phyloP scores from a whole-genome alignment of 2,797 vertebrate genomes.

The Halcyon leucocephala region DNA sequence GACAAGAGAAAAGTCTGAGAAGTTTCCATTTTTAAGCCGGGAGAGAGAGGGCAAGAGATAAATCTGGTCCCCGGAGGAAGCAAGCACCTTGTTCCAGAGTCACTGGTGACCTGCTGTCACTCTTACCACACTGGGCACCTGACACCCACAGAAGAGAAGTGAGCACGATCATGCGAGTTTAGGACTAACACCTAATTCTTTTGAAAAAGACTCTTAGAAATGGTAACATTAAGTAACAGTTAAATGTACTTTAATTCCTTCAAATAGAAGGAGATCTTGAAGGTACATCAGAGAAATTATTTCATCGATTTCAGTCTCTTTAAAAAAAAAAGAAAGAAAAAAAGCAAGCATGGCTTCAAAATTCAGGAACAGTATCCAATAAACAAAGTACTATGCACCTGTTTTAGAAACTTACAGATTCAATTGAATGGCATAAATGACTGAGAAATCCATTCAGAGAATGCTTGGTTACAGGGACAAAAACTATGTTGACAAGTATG shows the following conservation, averaged over 20 bases:
- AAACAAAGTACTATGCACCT: conserved; percentile 38
- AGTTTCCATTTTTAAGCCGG: background rate
- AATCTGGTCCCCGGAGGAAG: background rate
- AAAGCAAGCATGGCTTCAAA: conserved; percentile 35
- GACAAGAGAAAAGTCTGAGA: background rate
- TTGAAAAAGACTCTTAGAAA: conserved; percentile 65
- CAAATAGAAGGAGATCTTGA: conserved; percentile 57
- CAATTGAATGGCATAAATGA: conserved; percentile 13
- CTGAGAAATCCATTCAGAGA: conserved; percentile 25
- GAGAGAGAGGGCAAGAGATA: background rate
- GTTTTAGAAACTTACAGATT: conserved; percentile 43
- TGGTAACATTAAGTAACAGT: conserved; percentile 21
- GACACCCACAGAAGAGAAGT: background rate
- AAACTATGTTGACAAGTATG: conserved; percentile 31
- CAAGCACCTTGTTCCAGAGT: background rate
- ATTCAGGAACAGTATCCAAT: conserved; percentile 52
- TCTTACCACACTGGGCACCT: background rate
- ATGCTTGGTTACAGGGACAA: conserved; percentile 55
- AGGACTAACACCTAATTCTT: background rate
- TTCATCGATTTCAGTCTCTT: conserved; percentile 41
- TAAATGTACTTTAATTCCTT: conserved; percentile 70
- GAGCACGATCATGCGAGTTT: background rate
- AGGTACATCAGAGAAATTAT: conserved; percentile 61
- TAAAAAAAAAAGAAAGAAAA: background rate
- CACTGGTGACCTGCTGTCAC: background rate